These are phyloP conservation scores for Amiota minor DNA, from an alignment of 2,888 invertebrate species.

Conservation along the genomic window DNA sequence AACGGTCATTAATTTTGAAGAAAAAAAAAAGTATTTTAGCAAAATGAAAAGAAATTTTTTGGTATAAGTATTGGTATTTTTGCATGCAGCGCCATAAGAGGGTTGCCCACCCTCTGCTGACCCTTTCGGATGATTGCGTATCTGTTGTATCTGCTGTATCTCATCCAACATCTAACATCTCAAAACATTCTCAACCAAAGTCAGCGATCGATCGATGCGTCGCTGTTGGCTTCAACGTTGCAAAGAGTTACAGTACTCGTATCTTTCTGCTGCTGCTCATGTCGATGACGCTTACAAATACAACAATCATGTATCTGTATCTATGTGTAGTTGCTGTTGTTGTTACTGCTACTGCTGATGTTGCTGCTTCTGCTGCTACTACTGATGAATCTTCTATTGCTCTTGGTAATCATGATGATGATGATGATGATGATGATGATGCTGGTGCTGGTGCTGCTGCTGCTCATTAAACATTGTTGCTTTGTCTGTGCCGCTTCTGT, in stretches of 20 bases:
- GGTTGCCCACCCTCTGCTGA: not conserved
- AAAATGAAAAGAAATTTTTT: not conserved
- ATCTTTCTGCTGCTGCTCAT: conserved; percentile 6
- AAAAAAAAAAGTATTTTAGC: not conserved
- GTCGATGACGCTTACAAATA: not conserved
- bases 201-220: conserved; percentile 26
- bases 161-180: conserved; percentile 1
- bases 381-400: not conserved
- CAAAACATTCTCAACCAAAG: not conserved
- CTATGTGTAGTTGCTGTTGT: conserved; percentile 7
- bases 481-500: not conserved
- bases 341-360: conserved; percentile 14
- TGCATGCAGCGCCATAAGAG: conserved; percentile 39
- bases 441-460: conserved; percentile 13
- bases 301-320: too few species aligned
- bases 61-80: conserved; percentile 7
- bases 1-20: conserved; percentile 27
- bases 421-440: not conserved
- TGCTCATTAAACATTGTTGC: not conserved
- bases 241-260: not conserved
- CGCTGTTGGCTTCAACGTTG: not conserved
- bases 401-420: conserved; percentile 9
- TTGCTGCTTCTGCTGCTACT: conserved; percentile 3
- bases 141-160: conserved; percentile 8
- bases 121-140: conserved; percentile 9